A percentile compares a stretch with the other conserved stretches of the same genome.
Conservation (phyloP, 2,888 invertebrate species). For the Dysmachus trigonus region DNA sequence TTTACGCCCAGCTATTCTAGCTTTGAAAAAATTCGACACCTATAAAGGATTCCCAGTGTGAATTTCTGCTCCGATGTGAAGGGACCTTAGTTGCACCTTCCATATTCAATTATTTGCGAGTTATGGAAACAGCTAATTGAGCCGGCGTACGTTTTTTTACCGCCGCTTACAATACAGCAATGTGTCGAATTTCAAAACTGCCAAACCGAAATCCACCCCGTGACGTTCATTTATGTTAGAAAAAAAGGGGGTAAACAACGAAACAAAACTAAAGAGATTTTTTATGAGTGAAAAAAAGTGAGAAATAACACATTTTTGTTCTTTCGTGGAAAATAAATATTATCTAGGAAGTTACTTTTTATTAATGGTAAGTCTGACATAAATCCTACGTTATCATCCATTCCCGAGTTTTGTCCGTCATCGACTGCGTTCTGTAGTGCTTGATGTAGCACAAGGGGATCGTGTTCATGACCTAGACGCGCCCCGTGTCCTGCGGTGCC, state of each 20-base stretch:
- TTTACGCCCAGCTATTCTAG: neutral
- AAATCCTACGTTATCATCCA: slow-evolving; percentile 87
- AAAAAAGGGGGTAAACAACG: neutral
- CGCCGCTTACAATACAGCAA: neutral
- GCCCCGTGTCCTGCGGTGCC: slow-evolving; percentile 66
- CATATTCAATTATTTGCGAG: neutral
- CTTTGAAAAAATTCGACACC: slow-evolving; percentile 33
- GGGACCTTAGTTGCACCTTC: neutral
- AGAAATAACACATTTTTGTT: neutral
- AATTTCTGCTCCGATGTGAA: neutral
- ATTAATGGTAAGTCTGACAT: slow-evolving; percentile 89
- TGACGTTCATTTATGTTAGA: neutral
- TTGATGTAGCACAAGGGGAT: slow-evolving; percentile 81
- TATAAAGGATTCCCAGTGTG: neutral
- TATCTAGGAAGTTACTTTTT: slow-evolving; percentile 77
- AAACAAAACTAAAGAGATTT: neutral
- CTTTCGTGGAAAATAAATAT: neutral
- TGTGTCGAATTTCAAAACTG: neutral
- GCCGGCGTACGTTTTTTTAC: neutral
- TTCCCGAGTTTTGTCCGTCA: slow-evolving; percentile 77
- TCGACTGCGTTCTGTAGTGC: slow-evolving; percentile 77
- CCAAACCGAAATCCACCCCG: neutral
- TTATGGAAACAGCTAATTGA: slow-evolving; percentile 23
- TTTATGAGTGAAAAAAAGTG: neutral
- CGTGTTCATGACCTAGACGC: slow-evolving; percentile 70